Evolutionary conservation across 2,797 vertebrate species (phyloP), one percentile per base, ranked within the genome.

Genomic region (Helostoma temminkii): DNA sequence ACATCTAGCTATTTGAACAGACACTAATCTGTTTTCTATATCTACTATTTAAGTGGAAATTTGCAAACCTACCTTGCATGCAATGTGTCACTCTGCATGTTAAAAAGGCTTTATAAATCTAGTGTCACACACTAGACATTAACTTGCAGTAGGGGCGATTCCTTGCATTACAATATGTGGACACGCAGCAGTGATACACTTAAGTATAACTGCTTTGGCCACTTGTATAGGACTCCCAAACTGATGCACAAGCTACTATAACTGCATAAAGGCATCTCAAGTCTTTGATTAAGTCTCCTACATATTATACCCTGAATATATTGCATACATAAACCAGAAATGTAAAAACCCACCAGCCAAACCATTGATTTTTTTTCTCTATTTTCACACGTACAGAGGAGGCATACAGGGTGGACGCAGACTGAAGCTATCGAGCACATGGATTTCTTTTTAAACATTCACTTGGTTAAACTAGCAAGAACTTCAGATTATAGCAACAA

Each of bases 291-390:
- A 42, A 41, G 46, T 63, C 53, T 68, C 28, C 47, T 43, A 68
- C 54, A 46, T 25, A 42, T 52, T 66, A 45, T 73, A 80, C n/a
- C 32, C 53, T 71, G 71, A 57, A 77, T 81, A 74, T 88, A 89
- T 91, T 93, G 92, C 90, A 87, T 84, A 89, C 83, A 71, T 81
- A 60, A 72, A 82, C 45, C 48, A 75, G 79, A 85, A 47, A 76
- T 82, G 72, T 71, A 59, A 73, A 16, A 71, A 54, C 65, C 79
- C 85, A 84, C 67, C 62, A 92, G 85, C 83, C 83, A 92, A 92
- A 88, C 71, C 60, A 91, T 88, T 86, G 85, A 90, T 90, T 91
- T 89, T 75, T 85, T 63, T 53, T 83, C 53, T 73, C 42, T 74
- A 43, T 42, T 68, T 80, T 58, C 62, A 74, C 69, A 75, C 71